Evolutionary conservation across 2,888 invertebrate species (phyloP).

Genomic region (Pelosia muscerda): DNA sequence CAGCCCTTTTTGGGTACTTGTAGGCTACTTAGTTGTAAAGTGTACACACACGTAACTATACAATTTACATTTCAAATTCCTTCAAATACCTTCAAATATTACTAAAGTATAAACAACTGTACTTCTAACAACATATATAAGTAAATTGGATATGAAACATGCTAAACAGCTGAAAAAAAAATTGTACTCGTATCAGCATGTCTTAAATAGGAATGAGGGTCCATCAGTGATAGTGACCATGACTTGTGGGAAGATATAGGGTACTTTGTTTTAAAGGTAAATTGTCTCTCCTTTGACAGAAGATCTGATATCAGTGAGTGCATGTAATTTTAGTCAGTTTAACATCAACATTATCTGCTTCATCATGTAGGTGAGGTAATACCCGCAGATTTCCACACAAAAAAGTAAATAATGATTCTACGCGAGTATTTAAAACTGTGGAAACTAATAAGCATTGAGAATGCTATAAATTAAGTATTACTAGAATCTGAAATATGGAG

Average conservation of each 20-base stretch:
- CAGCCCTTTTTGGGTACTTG: too few relatives aligned
- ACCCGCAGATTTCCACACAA: neutral
- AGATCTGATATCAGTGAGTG: neutral
- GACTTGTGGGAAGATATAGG: neutral
- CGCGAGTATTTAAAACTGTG: neutral
- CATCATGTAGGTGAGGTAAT: conserved; percentile 1
- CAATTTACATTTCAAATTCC: too few relatives aligned
- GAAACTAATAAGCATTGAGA: neutral
- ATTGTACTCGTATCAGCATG: too few relatives aligned
- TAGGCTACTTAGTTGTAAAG: too few relatives aligned
- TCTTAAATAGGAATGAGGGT: neutral
- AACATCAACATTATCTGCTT: neutral
- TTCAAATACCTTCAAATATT: too few relatives aligned
- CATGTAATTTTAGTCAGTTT: neutral
- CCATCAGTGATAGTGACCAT: neutral
- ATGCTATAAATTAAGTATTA: neutral
- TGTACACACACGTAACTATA: too few relatives aligned
- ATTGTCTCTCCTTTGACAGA: neutral
- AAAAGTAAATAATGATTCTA: neutral
- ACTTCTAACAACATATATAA: too few relatives aligned
- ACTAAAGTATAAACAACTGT: neutral
- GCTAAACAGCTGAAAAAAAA: neutral
- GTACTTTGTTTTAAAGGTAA: neutral
- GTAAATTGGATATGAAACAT: neutral
- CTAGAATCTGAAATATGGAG: neutral